A percentile compares a stretch with the other conserved stretches of the same genome.
Conservation (phyloP, 2,113 vertebrate species). For the Pao palembangensis region DNA sequence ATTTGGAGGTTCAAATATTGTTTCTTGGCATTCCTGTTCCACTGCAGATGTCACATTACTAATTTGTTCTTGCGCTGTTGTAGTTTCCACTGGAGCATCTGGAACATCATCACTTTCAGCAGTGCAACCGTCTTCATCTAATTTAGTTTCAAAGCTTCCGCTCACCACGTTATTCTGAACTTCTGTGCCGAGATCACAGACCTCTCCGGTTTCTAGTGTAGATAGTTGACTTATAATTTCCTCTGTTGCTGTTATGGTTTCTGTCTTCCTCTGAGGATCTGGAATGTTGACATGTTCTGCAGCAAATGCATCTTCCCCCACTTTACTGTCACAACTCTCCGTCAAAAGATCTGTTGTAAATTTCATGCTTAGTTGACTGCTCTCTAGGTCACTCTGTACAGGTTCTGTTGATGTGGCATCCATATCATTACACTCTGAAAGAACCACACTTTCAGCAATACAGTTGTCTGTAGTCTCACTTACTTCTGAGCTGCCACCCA, state of each 20-base stretch:
- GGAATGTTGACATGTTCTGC: background rate
- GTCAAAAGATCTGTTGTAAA: background rate
- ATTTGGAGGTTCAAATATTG: background rate
- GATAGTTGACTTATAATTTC: slow-evolving; percentile 1
- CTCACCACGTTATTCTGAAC: background rate
- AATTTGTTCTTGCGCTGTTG: slow-evolving; percentile 5
- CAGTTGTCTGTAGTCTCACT: no score
- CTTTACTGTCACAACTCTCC: background rate
- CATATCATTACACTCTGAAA: no score
- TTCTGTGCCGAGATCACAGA: background rate
- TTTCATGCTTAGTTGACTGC: no score
- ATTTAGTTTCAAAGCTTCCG: background rate
- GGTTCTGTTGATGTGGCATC: no score
- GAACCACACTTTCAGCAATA: no score
- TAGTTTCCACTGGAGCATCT: slow-evolving; percentile 14
- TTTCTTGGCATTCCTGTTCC: slow-evolving; percentile 14
- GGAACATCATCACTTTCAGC: slow-evolving; percentile 3
- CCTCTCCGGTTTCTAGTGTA: background rate
- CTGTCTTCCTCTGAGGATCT: slow-evolving; percentile 10
- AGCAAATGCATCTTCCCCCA: background rate
- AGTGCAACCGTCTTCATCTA: slow-evolving; percentile 3
- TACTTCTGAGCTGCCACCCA: background rate
- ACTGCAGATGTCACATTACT: slow-evolving; percentile 5
- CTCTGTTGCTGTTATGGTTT: slow-evolving; percentile 3
- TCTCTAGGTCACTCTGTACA: no score